Evolutionary conservation across 2,113 vertebrate species (phyloP).

Genomic region (Psammodynastes pulverulentus): DNA sequence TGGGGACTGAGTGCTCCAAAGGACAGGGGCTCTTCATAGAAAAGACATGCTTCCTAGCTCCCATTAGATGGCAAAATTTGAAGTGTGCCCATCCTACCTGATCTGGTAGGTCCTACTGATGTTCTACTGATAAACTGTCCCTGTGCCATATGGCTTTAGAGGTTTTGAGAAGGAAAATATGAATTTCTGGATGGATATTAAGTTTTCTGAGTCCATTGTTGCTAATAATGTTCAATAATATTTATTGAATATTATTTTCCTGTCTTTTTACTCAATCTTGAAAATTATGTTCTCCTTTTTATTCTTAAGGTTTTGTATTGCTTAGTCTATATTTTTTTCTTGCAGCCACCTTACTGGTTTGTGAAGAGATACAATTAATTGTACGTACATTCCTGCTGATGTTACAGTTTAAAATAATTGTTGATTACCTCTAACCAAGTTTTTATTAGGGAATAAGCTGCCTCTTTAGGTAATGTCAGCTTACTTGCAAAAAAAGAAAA

Average conservation of each 20-base stretch:
- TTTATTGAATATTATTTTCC: slow-evolving; percentile 55
- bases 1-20: not conserved
- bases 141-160: not conserved
- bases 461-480: slow-evolving; percentile 34
- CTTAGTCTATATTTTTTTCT: slow-evolving; percentile 41
- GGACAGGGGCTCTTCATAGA: not conserved
- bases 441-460: slow-evolving; percentile 27
- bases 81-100: not conserved
- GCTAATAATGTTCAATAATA: not conserved
- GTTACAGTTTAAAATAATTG: slow-evolving; percentile 47
- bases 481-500: slow-evolving; percentile 16
- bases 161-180: slow-evolving; percentile 30
- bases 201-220: slow-evolving; percentile 48
- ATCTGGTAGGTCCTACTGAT: not conserved
- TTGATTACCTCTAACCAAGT: slow-evolving; percentile 39
- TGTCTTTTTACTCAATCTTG: slow-evolving; percentile 51
- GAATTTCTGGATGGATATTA: slow-evolving; percentile 49
- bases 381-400: slow-evolving; percentile 49
- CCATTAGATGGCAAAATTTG: not conserved
- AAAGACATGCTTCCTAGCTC: not conserved
- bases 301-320: slow-evolving; percentile 56
- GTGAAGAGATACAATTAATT: slow-evolving; percentile 49
- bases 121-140: not conserved
- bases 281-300: slow-evolving; percentile 54
- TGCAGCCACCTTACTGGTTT: slow-evolving; percentile 32